Evolutionary conservation across 2,888 invertebrate genomes (phyloP).

Genomic region (Cylloceria caligata): DNA sequence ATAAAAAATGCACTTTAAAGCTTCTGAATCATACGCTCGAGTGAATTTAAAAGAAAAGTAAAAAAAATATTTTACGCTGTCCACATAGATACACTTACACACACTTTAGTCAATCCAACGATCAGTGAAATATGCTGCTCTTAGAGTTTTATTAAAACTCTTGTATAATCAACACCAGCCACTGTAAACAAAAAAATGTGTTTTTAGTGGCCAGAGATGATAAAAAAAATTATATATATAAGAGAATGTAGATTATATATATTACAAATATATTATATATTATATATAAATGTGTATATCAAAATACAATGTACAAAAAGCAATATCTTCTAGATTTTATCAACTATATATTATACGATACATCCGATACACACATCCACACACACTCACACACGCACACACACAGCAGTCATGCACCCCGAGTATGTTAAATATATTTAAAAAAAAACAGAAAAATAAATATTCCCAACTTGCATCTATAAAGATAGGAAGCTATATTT

Average conservation of each 20-base stretch:
- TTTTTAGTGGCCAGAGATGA: slow-evolving; percentile 25
- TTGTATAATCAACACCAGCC: background rate
- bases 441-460: no score
- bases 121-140: slow-evolving; percentile 7
- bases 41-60: background rate
- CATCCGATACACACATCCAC: slow-evolving; percentile 64
- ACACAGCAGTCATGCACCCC: slow-evolving; percentile 31
- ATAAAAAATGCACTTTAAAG: no score
- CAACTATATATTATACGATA: slow-evolving; percentile 63
- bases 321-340: slow-evolving; percentile 74
- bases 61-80: slow-evolving; percentile 2
- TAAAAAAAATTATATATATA: slow-evolving; percentile 33
- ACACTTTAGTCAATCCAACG: slow-evolving; percentile 28
- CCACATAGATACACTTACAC: background rate
- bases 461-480: slow-evolving; percentile 68
- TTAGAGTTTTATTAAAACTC: slow-evolving; percentile 12
- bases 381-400: slow-evolving; percentile 60
- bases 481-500: slow-evolving; percentile 52
- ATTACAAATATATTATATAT: slow-evolving; percentile 40
- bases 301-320: slow-evolving; percentile 78
- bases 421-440: slow-evolving; percentile 15
- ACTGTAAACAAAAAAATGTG: background rate
- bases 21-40: slow-evolving; percentile 7
- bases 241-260: slow-evolving; percentile 45
- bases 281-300: slow-evolving; percentile 66